Percentiles rank a stretch among this genome's conserved stretches.
phyloP scores from a whole-genome alignment of 2,797 vertebrate species.

The Pagetopsis macropterus region DNA sequence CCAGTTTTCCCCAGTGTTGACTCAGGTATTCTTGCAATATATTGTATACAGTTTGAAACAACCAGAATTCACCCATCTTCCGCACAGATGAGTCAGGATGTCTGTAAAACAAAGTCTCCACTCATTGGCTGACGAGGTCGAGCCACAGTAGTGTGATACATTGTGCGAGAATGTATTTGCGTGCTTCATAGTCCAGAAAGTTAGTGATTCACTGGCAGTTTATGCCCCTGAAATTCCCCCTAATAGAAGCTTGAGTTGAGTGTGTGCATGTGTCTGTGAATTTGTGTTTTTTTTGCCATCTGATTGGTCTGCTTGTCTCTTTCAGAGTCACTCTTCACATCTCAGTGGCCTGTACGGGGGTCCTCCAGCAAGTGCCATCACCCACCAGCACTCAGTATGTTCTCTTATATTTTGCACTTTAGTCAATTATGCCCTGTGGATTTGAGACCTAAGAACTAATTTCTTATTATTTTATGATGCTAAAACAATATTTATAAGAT shows the following conservation, averaged over 20 bases:
- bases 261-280: slow-evolving; percentile 23
- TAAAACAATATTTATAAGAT: slow-evolving; percentile 11
- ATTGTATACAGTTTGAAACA: slow-evolving; percentile 50
- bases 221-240: slow-evolving; percentile 50
- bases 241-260: slow-evolving; percentile 19
- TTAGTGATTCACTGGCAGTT: slow-evolving; percentile 66
- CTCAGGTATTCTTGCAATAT: slow-evolving; percentile 55
- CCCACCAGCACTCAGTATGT: slow-evolving; percentile 92
- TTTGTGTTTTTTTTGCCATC: slow-evolving; percentile 40
- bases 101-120: slow-evolving; percentile 71
- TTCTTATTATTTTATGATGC: slow-evolving; percentile 15
- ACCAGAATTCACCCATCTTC: slow-evolving; percentile 69
- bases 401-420: slow-evolving; percentile 31
- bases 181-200: slow-evolving; percentile 46
- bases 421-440: slow-evolving; percentile 41
- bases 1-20: slow-evolving; percentile 45
- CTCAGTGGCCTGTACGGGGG: slow-evolving; percentile 90
- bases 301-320: slow-evolving; percentile 74
- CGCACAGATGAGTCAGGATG: slow-evolving; percentile 75
- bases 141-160: slow-evolving; percentile 68
- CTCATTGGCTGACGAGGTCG: slow-evolving; percentile 48
- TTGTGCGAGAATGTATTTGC: slow-evolving; percentile 66
- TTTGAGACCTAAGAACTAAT: slow-evolving; percentile 14
- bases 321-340: slow-evolving; percentile 91
- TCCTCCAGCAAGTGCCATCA: slow-evolving; percentile 82